These are phyloP conservation scores for Orthonyx spaldingii DNA, from an alignment of 2,113 vertebrate species.

Conservation along the genomic window DNA sequence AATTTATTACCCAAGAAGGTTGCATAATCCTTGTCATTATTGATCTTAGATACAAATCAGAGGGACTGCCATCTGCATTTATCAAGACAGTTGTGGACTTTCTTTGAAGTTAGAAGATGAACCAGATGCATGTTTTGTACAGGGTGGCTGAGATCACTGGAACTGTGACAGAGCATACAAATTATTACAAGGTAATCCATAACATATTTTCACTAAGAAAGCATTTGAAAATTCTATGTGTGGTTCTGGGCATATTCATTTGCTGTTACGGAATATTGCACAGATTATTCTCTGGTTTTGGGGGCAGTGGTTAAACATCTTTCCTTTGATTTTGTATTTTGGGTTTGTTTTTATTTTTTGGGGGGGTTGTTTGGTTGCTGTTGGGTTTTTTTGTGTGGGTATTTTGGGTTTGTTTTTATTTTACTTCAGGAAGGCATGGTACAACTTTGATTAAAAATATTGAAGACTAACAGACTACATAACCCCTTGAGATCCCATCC, in stretches of 20 bases:
- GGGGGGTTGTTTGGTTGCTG: too few relatives aligned
- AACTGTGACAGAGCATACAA: neutral
- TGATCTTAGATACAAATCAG: neutral
- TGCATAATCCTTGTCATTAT: neutral
- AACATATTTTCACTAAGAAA: neutral
- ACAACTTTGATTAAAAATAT: slow-evolving; percentile 2
- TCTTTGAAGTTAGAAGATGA: neutral
- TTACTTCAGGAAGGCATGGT: neutral
- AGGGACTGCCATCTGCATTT: neutral
- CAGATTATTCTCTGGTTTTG: neutral
- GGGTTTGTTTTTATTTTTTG: neutral
- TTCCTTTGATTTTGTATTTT: neutral
- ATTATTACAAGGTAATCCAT: neutral
- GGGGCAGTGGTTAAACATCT: too few relatives aligned
- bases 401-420: neutral
- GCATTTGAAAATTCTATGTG: neutral
- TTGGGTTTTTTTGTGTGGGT: too few relatives aligned
- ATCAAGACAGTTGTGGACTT: neutral
- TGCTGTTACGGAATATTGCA: neutral
- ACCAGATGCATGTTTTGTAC: neutral
- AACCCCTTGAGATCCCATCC: neutral
- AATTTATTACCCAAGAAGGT: neutral
- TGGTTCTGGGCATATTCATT: neutral
- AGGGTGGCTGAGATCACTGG: neutral
- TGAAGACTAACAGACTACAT: neutral